Conservation (phyloP, 1,140 invertebrate genomes). For the Doryteuthis pealeii region DNA sequence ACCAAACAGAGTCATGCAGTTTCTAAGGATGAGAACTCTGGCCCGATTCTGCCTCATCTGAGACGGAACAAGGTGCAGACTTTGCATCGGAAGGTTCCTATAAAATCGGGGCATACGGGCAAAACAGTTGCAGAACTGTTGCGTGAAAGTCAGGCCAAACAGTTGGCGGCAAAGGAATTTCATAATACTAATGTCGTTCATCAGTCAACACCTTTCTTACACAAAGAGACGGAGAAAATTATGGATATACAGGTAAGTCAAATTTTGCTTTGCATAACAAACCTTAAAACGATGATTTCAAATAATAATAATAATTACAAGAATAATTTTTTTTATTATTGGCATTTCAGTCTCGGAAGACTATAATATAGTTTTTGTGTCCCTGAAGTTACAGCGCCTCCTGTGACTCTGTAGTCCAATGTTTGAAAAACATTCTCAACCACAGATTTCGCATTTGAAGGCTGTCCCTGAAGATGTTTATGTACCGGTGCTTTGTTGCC, state of each 20-base stretch:
- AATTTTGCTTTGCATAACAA: not conserved
- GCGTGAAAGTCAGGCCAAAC: slow-evolving; percentile 10
- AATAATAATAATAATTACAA: not conserved
- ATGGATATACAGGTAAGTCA: not conserved
- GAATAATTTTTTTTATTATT: no score
- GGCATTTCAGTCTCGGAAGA: no score
- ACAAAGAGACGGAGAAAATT: not conserved
- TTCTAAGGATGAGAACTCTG: slow-evolving; percentile 4
- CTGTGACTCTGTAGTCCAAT: no score
- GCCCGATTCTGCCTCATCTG: not conserved
- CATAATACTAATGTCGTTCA: not conserved
- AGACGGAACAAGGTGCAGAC: not conserved
- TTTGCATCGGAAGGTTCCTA: not conserved
- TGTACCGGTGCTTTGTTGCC: no score
- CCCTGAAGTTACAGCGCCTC: no score
- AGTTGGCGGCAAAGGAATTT: slow-evolving; percentile 8
- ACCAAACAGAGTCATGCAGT: slow-evolving; percentile 5
- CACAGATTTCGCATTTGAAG: no score
- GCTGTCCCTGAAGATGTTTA: no score
- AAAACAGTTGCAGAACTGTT: slow-evolving; percentile 17
- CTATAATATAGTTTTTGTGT: no score
- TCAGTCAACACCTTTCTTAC: not conserved
- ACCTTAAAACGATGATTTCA: not conserved
- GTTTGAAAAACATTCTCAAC: no score
- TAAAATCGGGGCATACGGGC: not conserved